A percentile compares a stretch with the other conserved stretches of the same genome.
phyloP scores from a whole-genome alignment of 2,888 invertebrate genomes.

The Ormia ochracea region DNA sequence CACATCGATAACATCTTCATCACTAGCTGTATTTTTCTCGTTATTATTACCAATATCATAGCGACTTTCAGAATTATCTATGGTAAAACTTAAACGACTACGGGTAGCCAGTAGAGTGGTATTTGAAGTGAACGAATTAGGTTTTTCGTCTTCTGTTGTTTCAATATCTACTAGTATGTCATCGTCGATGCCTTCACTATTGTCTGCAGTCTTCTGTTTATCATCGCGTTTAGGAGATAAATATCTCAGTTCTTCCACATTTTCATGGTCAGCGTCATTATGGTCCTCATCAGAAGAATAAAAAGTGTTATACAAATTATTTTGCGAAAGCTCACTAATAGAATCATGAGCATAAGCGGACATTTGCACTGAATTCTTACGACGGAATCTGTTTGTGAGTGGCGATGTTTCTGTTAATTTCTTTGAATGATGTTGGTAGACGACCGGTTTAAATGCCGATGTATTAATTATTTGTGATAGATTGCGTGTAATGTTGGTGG shows the following conservation, averaged over 20 bases:
- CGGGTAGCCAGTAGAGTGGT: not conserved
- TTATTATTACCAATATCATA: not conserved
- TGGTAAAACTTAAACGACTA: not conserved
- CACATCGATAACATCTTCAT: constrained; percentile 49
- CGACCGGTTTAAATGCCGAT: constrained; percentile 71
- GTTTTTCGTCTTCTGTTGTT: constrained; percentile 85
- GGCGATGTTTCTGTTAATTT: constrained; percentile 27
- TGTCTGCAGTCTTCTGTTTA: not conserved
- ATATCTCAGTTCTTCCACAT: not conserved
- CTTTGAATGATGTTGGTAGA: constrained; percentile 50
- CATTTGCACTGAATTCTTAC: constrained; percentile 21
- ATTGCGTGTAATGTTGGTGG: constrained; percentile 61
- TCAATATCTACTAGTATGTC: constrained; percentile 91
- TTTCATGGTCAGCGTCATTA: not conserved
- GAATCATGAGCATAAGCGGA: not conserved
- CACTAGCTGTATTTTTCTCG: constrained; percentile 17
- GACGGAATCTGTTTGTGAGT: constrained; percentile 5
- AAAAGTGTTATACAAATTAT: not conserved
- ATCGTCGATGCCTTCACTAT: constrained; percentile 63
- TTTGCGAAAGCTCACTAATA: not conserved
- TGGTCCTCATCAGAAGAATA: constrained; percentile 20
- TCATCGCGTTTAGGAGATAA: not conserved
- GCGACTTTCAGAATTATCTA: not conserved
- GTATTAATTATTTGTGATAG: constrained; percentile 67
- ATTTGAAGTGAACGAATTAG: not conserved